phyloP scores from a whole-genome alignment of 2,797 vertebrate genomes.

The Sebastes diploproa region DNA sequence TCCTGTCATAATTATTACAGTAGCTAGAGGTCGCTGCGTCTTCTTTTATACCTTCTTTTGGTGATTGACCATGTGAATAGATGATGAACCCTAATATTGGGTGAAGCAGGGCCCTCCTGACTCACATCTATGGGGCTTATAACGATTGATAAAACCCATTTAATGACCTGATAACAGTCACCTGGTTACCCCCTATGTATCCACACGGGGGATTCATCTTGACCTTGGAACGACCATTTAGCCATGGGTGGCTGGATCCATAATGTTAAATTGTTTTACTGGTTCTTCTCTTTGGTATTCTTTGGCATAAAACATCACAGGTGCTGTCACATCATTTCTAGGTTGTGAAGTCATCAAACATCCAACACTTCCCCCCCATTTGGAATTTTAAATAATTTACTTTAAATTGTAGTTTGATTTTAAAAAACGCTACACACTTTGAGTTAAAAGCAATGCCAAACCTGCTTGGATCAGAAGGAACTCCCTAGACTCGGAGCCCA shows the following conservation, averaged over 20 bases:
- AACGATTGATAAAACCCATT: too few relatives aligned
- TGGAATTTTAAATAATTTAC: not conserved
- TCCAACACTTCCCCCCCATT: not conserved
- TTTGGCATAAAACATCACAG: not conserved
- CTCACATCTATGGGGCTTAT: too few relatives aligned
- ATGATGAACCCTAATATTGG: too few relatives aligned
- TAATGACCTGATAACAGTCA: too few relatives aligned
- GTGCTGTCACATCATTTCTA: not conserved
- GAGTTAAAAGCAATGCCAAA: slow-evolving; percentile 57
- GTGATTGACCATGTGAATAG: too few relatives aligned
- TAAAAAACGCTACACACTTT: not conserved
- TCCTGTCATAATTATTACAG: too few relatives aligned
- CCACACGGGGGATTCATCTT: not conserved
- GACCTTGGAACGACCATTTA: not conserved
- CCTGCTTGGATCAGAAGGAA: slow-evolving; percentile 97
- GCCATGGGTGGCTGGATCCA: not conserved
- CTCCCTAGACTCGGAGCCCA: slow-evolving; percentile 94
- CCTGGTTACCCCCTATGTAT: not conserved
- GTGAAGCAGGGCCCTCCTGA: too few relatives aligned
- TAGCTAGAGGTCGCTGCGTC: too few relatives aligned
- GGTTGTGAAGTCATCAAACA: not conserved
- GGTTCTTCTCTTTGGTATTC: not conserved
- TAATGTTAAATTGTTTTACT: not conserved
- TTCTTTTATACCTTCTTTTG: too few relatives aligned
- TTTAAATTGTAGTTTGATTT: not conserved